Base-by-base conservation (phyloP, 1,140 invertebrate genomes). In the Copidosoma floridanum region DNA sequence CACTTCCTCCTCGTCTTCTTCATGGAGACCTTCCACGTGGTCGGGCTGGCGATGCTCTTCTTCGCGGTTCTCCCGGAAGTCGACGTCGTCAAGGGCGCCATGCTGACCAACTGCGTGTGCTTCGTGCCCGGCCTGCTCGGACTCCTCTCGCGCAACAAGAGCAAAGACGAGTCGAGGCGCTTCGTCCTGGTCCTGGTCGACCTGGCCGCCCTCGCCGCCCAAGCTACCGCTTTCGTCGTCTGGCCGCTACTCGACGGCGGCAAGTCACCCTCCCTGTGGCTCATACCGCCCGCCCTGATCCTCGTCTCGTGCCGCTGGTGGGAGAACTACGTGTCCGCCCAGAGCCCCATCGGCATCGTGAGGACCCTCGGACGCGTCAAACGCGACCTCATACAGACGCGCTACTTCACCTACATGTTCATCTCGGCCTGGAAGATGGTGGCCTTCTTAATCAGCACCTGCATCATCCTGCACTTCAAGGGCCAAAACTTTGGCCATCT, bases 31-130 rank as follows among this genome's bases (percentile, higher is more conserved):
- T 81, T 93, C 11, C 94, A 97, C 71, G 89, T 91, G 0, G 79
- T 94, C 46, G 96, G 96, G 1, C 74, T 96, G 29, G 89, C 88
- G 3, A 72, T 97, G 20, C 79, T 98, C 61, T 87, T 95, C 60
- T 94, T 95, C 70, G 85, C 89, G 26, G 87, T 98, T 32, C 82
- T 98, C 5, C 95, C 96, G 1, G 88, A 94, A 69, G 74, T 97
- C 29, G 93, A 98, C 76, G 92, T 94, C 21, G 88, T 97, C 32
- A 92, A 94, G 78, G 94, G 92, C 3, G 89, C 93, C 10, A 94
- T 97, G 90, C 80, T 97, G 24, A 95, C 95, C 7, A 97, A 95
- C 78, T 96, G 92, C 69, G 85, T 97, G 16, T 96, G 92, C 75
- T 88, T 96, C 47, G 81, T 97, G 4, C 95, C 95, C 0, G 88